Base-by-base conservation (phyloP, 2,888 invertebrate genomes). In the Drosophila trichaetosa region DNA sequence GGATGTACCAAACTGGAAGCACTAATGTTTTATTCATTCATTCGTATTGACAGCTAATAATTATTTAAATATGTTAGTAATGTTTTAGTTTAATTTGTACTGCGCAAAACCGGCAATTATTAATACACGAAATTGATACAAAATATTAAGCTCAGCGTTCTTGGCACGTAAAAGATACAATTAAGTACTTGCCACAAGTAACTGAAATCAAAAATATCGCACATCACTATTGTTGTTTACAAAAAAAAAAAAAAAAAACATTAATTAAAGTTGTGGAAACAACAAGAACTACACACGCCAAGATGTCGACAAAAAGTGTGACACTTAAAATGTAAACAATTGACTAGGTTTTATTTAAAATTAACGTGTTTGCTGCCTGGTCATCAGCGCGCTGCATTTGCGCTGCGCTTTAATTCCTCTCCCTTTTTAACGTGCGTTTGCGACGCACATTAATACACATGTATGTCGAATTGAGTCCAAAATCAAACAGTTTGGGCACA, bases 171-270 rank as follows among this genome's bases (percentile, higher is more conserved):
- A 33, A 33, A 31, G 10, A 31, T 58, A 74, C 59, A 54, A 38
- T 33, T 36, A 61, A 34, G 33, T 36, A 40, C 21, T 46, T 29
- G 38, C 48, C 27, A 63, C 38, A 24, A 54, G 36, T 34, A 61
- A 38, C 27, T 33, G 18, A 24, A 8, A 49, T 27, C 31, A 7
- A 11, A 61, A 29, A 10, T 53, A 75, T 64, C 64, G 69, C 51
- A n/a, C 79, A 79, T 49, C 79, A 36, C 80, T 76, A 80, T 79
- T 79, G 65, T 80, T 80, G 80, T 80, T 80, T 80, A 80, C 80
- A 79, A 80, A 79, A 79, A 78, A 77, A 76, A 63, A 16, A 34
- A 53, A 27, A 58, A 70, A 71, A 56, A 68, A 71, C 76, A 69
- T 68, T 76, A 57, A 62, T 65, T 72, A 68, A 67, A 65, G 57